These are phyloP conservation scores for Microchirus variegatus DNA, from an alignment of 2,797 vertebrate genomes.

Conservation along the genomic window DNA sequence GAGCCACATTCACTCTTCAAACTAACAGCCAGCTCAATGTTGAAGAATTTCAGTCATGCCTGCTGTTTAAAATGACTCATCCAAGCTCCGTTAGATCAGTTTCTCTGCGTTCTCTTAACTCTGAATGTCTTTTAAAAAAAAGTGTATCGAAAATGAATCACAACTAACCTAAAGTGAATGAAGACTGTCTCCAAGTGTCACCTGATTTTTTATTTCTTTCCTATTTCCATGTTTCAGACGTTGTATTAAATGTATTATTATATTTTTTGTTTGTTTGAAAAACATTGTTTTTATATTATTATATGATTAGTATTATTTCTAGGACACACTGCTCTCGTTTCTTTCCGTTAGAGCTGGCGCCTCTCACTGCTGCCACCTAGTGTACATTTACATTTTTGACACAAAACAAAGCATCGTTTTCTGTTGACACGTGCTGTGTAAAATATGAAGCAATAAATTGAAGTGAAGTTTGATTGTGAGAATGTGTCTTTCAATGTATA, in stretches of 20 bases:
- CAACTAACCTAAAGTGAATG: background rate
- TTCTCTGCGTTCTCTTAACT: background rate
- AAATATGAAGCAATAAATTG: conserved; percentile 45
- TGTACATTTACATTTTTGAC: conserved; percentile 33
- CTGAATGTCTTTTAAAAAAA: too few species aligned
- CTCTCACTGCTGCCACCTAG: conserved; percentile 63
- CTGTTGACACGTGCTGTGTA: conserved; percentile 24
- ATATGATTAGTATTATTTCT: conserved; percentile 7
- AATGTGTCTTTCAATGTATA: conserved; percentile 2
- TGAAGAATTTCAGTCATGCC: background rate
- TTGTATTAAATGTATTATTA: conserved; percentile 30
- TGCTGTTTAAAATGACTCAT: background rate
- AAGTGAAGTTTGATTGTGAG: conserved; percentile 35
- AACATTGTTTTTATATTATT: conserved; percentile 33
- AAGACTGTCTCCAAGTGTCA: conserved; percentile 10
- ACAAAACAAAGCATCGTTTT: conserved; percentile 10
- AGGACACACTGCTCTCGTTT: conserved; percentile 11
- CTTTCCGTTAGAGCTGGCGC: conserved; percentile 10
- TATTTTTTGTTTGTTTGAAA: conserved; percentile 26
- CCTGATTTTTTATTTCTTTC: conserved; percentile 10
- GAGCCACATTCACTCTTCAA: background rate
- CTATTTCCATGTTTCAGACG: conserved; percentile 27
- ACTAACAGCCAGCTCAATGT: conserved; percentile 5
- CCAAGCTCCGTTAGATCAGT: background rate
- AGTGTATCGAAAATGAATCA: too few species aligned